Base-by-base conservation (phyloP, 2,888 invertebrate species). In the Zonitis immaculata region DNA sequence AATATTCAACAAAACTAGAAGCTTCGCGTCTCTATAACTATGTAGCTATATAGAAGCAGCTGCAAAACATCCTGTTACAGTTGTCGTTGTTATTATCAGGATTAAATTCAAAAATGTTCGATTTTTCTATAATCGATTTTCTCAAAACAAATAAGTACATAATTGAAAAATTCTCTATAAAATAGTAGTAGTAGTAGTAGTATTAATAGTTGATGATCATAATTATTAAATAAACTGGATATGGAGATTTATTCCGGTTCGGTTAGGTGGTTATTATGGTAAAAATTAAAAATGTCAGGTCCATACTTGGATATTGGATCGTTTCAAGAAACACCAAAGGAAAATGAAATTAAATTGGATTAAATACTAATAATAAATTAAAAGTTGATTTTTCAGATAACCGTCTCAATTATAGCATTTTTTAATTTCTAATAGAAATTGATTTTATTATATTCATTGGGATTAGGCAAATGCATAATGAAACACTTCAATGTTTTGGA, bases 1-100 rank as follows among this genome's bases (percentile, higher is more conserved):
- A 68, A 68, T 70, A 70, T 70, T 66, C 66, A 63, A 60, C 59
- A 60, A n/a, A 62, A 54, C 60, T 57, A 9, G 11, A 35, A 9
- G 3, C 22, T 5, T 22, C 22, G 22, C 5, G 3, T 22, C n/a
- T n/a, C n/a, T n/a, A n/a, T n/a, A n/a, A n/a, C n/a, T n/a, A n/a
- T n/a, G n/a, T n/a, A n/a, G n/a, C n/a, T n/a, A n/a, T n/a, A n/a
- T 35, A 7, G 35, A 16, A 18, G 35, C 35, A 16, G 35, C 35
- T 35, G 35, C 35, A 35, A 35, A 35, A 35, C 35, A 35, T 35
- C 35, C 35, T 35, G 35, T 35, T 35, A 14, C 14, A 16, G 35
- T 35, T 8, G 35, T 35, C 8, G 9, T 35, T 16, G 9, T 35
- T 14, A 14, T 3, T 35, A 18, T 18, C 16, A 35, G 8, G 16